Base-by-base conservation (phyloP, 37 sponge, comb jelly and placozoan genomes). In the Hexactinellida sp. region DNA sequence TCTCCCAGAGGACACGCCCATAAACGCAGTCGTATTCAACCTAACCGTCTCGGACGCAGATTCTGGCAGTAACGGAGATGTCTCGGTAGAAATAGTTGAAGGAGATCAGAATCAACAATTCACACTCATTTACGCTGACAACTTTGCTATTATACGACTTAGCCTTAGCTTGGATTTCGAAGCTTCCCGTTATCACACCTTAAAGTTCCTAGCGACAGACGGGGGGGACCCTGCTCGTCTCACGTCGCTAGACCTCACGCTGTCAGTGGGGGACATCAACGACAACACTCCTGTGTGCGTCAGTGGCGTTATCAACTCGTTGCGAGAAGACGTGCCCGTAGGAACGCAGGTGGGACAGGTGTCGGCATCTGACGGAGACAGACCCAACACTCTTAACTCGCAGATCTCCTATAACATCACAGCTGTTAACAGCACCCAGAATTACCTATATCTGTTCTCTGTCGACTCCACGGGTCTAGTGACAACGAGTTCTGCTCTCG, bases 231-330 rank as follows among this genome's bases (percentile, higher is more conserved):
- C 83, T 0, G 39, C 83, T 19, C 51, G 76, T 63, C 3, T 63
- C 34, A n/a, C 76, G 28, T 63, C 76, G 34, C 28, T n/a, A n/a
- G 76, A 63, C 30, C 76, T 63, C 25, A 23, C 25, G 7, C 24
- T 83, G 7, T 28, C 24, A 10, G 39, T 83, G 21, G 9, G 21
- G 19, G 84, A 83, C 21, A 28, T 83, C 1, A 93, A 93, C 37
- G 94, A 91, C 35, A 54, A 37, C 47, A 7, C 82, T 83, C 94
- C 94, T 24, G 36, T 52, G 36, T 93, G 91, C 38, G 47, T 86
- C 24, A 87, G 87, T 28, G n/a, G 0, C 0, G 23, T 37, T 0
- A 90, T 86, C 55, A 38, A n/a, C 13, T 21, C 76, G 3, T 23
- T 63, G 19, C 76, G 76, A 3, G 76, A 63, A n/a, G 76, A 63